These are phyloP conservation scores for Prenolepis imparis DNA, from an alignment of 2,888 invertebrate genomes.

Conservation along the genomic window DNA sequence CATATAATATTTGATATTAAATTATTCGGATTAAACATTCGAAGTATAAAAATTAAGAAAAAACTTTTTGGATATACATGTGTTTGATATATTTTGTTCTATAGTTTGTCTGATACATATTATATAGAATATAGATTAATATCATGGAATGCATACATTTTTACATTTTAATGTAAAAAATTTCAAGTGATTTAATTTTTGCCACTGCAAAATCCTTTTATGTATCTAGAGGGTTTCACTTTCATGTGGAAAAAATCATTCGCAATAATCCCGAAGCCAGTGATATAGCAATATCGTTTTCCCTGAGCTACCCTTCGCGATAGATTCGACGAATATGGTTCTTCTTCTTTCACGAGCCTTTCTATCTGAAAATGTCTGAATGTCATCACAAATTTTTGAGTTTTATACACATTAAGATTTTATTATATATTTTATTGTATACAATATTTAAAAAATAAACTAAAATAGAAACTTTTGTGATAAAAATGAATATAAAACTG, in stretches of 20 bases:
- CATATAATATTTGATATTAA: slow-evolving; percentile 20
- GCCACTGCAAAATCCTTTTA: slow-evolving; percentile 42
- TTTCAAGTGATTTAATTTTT: not conserved
- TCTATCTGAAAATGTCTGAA: not conserved
- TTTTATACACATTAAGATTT: not conserved
- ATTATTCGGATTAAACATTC: not conserved
- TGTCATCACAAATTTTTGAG: not conserved
- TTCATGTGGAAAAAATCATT: slow-evolving; percentile 83
- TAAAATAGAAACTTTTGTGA: not conserved
- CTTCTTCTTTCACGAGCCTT: slow-evolving; percentile 50
- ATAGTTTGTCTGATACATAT: too few relatives aligned
- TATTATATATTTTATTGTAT: slow-evolving; percentile 2
- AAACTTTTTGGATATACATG: not conserved
- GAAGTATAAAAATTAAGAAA: not conserved
- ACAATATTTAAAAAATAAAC: not conserved
- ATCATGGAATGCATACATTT: not conserved
- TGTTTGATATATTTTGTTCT: not conserved
- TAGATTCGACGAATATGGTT: slow-evolving; percentile 65
- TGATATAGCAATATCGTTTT: slow-evolving; percentile 83
- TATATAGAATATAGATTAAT: not conserved
- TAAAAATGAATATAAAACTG: not conserved
- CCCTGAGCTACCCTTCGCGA: slow-evolving; percentile 77
- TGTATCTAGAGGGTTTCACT: slow-evolving; percentile 73
- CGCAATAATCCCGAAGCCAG: slow-evolving; percentile 83
- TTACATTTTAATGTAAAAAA: not conserved